These are phyloP conservation scores for Athrips mouffetella DNA, from an alignment of 2,888 invertebrate genomes.

Conservation along the genomic window DNA sequence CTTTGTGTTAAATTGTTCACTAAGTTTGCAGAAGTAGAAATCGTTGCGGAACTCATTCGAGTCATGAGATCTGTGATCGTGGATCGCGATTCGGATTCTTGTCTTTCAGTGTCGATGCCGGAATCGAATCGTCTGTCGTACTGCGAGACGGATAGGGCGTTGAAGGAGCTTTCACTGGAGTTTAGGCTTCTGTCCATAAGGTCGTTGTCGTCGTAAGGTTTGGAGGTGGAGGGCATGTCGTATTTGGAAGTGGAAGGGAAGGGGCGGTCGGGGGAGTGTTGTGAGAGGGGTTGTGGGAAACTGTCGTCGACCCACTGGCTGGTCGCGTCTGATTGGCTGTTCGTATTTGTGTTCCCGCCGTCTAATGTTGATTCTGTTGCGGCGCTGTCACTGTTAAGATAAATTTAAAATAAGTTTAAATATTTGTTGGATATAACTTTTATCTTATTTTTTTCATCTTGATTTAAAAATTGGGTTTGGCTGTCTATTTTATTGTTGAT, in stretches of 20 bases:
- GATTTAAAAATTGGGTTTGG: too few species aligned
- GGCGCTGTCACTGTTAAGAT: conserved; percentile 37
- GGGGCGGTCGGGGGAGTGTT: conserved; percentile 47
- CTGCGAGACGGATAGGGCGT: conserved; percentile 58
- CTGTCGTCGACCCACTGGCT: conserved; percentile 76
- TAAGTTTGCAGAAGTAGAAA: conserved; percentile 54
- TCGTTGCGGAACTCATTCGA: conserved; percentile 64
- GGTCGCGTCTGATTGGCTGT: conserved; percentile 66
- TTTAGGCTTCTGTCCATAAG: conserved; percentile 54
- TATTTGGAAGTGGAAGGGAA: conserved; percentile 53
- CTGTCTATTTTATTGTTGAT: too few species aligned
- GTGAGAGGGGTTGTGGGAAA: conserved; percentile 60
- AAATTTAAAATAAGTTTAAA: neutral
- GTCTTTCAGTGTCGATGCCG: conserved; percentile 55
- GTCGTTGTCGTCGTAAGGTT: conserved; percentile 61
- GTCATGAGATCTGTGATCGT: conserved; percentile 65
- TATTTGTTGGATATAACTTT: too few species aligned
- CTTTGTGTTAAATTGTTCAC: conserved; percentile 58
- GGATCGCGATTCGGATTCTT: conserved; percentile 48
- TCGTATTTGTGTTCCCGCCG: conserved; percentile 44
- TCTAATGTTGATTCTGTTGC: conserved; percentile 57
- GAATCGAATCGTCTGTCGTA: conserved; percentile 50
- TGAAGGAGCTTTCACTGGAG: conserved; percentile 69
- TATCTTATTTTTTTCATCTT: too few species aligned
- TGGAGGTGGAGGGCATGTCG: conserved; percentile 59